Evolutionary conservation across 2,888 invertebrate genomes (phyloP).

Genomic region (Pecten maximus): DNA sequence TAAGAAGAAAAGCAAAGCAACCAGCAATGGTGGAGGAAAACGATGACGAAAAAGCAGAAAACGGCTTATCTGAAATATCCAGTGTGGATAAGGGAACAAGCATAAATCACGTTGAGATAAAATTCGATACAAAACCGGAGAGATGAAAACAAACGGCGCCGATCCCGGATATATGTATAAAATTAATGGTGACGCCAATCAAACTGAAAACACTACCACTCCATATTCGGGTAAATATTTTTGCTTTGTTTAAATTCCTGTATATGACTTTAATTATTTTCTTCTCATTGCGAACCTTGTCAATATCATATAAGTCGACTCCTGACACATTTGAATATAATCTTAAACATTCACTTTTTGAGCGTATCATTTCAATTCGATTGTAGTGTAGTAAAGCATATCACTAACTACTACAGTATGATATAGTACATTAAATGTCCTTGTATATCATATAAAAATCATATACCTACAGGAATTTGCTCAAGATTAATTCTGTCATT

Average conservation of each 20-base stretch:
- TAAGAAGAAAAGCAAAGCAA: not conserved
- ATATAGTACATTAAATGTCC: too few relatives aligned
- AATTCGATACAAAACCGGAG: not conserved
- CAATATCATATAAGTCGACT: too few relatives aligned
- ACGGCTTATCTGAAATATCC: not conserved
- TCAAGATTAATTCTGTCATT: conserved; percentile 58
- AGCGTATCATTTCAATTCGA: too few relatives aligned
- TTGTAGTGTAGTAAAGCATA: too few relatives aligned
- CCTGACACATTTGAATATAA: too few relatives aligned
- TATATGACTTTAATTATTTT: not conserved
- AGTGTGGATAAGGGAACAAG: not conserved
- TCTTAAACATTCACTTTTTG: too few relatives aligned
- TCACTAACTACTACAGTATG: too few relatives aligned
- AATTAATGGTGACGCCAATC: not conserved
- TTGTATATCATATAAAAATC: too few relatives aligned
- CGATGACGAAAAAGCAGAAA: not conserved
- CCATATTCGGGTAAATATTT: not conserved
- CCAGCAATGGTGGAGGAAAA: not conserved
- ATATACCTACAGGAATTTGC: conserved; percentile 47
- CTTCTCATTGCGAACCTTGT: too few relatives aligned
- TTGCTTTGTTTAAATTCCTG: too few relatives aligned
- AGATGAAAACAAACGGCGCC: not conserved
- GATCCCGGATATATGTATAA: not conserved
- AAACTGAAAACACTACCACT: not conserved
- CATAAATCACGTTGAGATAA: not conserved